Percentiles rank a stretch among this genome's conserved stretches.
Conservation (phyloP, 2,888 invertebrate genomes). For the Eupithecia subumbrata region DNA sequence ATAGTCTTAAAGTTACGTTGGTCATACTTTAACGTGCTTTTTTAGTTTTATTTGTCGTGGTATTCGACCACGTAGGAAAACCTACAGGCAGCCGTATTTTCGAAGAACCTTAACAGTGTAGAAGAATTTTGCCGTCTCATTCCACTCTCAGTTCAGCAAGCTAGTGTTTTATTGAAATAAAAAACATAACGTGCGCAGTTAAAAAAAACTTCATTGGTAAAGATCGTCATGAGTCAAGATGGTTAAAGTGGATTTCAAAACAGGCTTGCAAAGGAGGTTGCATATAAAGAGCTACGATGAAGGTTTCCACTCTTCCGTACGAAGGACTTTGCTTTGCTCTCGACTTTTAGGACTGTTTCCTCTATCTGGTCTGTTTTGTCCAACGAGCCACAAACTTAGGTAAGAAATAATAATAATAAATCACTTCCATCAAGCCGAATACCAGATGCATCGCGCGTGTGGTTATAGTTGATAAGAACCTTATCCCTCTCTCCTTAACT, state of each 20-base stretch:
- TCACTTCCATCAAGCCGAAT: no score
- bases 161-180: not conserved
- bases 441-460: no score
- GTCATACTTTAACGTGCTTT: not conserved
- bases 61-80: not conserved
- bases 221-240: conserved; percentile 1
- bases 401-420: conserved; percentile 29
- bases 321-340: conserved; percentile 51
- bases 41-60: not conserved
- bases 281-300: conserved; percentile 33
- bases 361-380: conserved; percentile 49
- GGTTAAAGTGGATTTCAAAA: conserved; percentile 18
- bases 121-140: not conserved
- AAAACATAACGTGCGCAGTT: not conserved
- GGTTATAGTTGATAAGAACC: no score
- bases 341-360: conserved; percentile 59
- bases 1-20: not conserved
- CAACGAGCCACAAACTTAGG: conserved; percentile 50
- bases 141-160: not conserved
- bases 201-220: not conserved
- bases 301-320: conserved; percentile 52
- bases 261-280: conserved; percentile 19
- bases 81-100: not conserved
- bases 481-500: no score
- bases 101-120: not conserved